Percentiles rank a stretch among this genome's conserved stretches.
phyloP scores from a whole-genome alignment of 2,888 invertebrate genomes.

The Drosophila monieri region DNA sequence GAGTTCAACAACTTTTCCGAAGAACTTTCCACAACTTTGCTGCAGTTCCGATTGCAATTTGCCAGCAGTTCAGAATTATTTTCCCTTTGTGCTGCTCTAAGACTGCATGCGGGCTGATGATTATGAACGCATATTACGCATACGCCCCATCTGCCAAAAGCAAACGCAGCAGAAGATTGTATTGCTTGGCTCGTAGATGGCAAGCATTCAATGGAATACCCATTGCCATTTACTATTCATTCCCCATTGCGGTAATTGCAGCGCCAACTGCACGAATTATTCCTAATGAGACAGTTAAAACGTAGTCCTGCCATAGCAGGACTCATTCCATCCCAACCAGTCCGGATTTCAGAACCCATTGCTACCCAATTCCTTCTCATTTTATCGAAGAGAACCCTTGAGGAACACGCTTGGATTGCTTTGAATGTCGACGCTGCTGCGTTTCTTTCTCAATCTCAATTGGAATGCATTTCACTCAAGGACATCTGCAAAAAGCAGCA shows the following conservation, averaged over 20 bases:
- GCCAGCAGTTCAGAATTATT: slow-evolving; percentile 31
- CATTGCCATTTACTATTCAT: slow-evolving; percentile 7
- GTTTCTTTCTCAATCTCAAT: slow-evolving; percentile 37
- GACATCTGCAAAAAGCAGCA: slow-evolving; percentile 39
- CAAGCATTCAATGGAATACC: slow-evolving; percentile 7
- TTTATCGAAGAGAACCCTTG: slow-evolving; percentile 34
- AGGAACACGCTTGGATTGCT: slow-evolving; percentile 55
- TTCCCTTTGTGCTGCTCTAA: slow-evolving; percentile 5
- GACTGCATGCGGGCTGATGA: slow-evolving; percentile 22
- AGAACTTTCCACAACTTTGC: slow-evolving; percentile 30
- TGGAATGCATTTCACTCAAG: slow-evolving; percentile 57
- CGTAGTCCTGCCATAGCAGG: slow-evolving; percentile 32
- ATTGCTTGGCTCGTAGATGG: slow-evolving; percentile 3
- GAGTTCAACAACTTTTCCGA: slow-evolving; percentile 35
- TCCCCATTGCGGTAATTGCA: slow-evolving; percentile 29
- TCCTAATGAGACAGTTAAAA: slow-evolving; percentile 60
- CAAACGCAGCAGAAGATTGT: slow-evolving; percentile 4
- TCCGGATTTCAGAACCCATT: no score
- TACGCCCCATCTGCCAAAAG: slow-evolving; percentile 45
- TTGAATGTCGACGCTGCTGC: slow-evolving; percentile 47
- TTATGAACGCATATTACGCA: slow-evolving; percentile 58
- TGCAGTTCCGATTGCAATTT: slow-evolving; percentile 33
- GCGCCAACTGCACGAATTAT: slow-evolving; percentile 45
- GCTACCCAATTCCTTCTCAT: not conserved
- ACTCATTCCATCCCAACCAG: slow-evolving; percentile 1